Conservation (phyloP, 2,113 vertebrate genomes). For the Micronycteris hirsuta region DNA sequence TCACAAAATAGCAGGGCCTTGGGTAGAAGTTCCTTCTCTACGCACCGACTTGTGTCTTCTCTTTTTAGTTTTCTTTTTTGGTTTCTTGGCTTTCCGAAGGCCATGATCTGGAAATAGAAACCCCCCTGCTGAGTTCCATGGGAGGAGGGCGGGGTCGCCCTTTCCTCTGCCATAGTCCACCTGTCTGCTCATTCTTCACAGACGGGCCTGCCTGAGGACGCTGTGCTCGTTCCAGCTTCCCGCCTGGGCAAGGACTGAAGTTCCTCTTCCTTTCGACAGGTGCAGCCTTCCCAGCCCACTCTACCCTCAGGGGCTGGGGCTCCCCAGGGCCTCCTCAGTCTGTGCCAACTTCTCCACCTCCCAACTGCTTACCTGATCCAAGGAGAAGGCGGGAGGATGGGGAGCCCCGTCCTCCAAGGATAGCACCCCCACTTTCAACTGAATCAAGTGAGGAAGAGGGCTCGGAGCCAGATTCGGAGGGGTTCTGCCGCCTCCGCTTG, state of each 20-base stretch:
- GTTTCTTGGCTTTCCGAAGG: slow-evolving; percentile 80
- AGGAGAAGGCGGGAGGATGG: slow-evolving; percentile 61
- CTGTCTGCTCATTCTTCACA: background rate
- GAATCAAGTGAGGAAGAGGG: slow-evolving; percentile 80
- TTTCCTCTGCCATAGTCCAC: background rate
- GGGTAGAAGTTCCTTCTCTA: slow-evolving; percentile 14
- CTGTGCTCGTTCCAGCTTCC: background rate
- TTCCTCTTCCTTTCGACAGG: background rate
- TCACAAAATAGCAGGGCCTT: background rate
- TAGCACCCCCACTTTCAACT: slow-evolving; percentile 69
- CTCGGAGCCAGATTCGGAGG: slow-evolving; percentile 80
- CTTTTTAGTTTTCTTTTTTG: slow-evolving; percentile 84
- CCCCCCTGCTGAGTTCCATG: background rate
- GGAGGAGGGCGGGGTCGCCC: background rate
- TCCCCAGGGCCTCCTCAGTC: background rate
- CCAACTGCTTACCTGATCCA: slow-evolving; percentile 57
- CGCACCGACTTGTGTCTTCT: slow-evolving; percentile 82
- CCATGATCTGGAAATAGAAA: slow-evolving; percentile 74
- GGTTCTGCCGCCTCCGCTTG: slow-evolving; percentile 77
- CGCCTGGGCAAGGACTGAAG: background rate
- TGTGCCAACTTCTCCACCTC: background rate
- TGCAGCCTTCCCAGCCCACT: background rate
- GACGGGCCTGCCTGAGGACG: background rate
- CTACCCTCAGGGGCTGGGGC: background rate
- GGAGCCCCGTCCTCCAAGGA: slow-evolving; percentile 62